Conservation (phyloP, 1,140 invertebrate genomes). For the Pogonognathellus flavescens region DNA sequence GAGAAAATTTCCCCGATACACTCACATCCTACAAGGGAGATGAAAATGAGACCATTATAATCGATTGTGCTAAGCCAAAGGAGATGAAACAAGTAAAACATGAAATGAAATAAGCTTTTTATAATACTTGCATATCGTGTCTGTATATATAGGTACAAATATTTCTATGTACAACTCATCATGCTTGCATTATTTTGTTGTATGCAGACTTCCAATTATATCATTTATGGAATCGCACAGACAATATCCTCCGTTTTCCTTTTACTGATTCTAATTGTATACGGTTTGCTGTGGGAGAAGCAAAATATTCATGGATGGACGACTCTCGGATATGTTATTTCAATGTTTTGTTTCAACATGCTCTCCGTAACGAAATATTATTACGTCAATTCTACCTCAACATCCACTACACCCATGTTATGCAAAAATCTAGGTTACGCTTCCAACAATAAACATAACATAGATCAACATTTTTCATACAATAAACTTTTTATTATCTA, state of each 20-base stretch:
- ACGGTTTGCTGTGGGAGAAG: constrained; percentile 61
- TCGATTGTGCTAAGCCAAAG: not conserved
- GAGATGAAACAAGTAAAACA: not conserved
- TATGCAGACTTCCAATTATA: constrained; percentile 11
- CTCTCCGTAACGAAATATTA: constrained; percentile 8
- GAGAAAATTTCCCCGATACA: constrained; percentile 2
- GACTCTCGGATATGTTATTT: constrained; percentile 5
- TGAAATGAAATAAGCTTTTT: too few relatives aligned
- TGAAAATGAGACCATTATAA: not conserved
- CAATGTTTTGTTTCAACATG: constrained; percentile 59
- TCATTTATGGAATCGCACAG: constrained; percentile 54
- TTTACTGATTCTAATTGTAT: constrained; percentile 56
- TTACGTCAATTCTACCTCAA: not conserved
- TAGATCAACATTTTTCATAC: not conserved
- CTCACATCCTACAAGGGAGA: not conserved
- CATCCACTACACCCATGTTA: not conserved
- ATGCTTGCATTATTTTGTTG: not conserved
- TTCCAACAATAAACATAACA: not conserved
- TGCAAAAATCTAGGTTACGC: not conserved
- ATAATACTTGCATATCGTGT: too few relatives aligned
- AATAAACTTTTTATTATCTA: not conserved
- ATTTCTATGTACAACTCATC: too few relatives aligned
- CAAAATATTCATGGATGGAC: constrained; percentile 63
- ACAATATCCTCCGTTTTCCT: constrained; percentile 58
- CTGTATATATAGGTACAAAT: too few relatives aligned